phyloP scores from a whole-genome alignment of 2,113 vertebrate genomes.

The Serilophus lunatus region DNA sequence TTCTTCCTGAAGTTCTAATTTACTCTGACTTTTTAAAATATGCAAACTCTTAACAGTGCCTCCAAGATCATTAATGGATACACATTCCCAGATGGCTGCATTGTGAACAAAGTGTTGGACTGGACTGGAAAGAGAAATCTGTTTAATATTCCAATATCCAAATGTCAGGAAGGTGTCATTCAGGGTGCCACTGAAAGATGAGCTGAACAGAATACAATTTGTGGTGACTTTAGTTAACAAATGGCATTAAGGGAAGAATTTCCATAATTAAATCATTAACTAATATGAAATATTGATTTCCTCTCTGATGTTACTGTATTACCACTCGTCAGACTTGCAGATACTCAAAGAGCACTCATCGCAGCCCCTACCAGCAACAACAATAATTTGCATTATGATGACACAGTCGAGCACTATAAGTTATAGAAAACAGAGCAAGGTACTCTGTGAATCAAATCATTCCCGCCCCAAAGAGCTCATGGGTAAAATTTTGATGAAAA shows the following conservation, averaged over 20 bases:
- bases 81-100: neutral
- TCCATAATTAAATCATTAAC: constrained; percentile 53
- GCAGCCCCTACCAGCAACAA: neutral
- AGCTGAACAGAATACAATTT: neutral
- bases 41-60: neutral
- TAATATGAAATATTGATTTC: constrained; percentile 55
- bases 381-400: neutral
- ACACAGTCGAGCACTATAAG: neutral
- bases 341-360: neutral
- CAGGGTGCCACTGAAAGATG: constrained; percentile 14
- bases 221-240: constrained; percentile 33
- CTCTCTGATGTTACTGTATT: neutral
- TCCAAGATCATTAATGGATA: constrained; percentile 10
- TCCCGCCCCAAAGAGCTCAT: neutral
- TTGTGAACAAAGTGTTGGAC: neutral
- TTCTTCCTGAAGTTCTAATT: constrained; percentile 9
- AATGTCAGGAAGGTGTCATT: constrained; percentile 47
- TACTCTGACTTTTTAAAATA: constrained; percentile 42
- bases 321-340: neutral
- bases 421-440: neutral
- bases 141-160: constrained; percentile 44
- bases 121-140: constrained; percentile 22
- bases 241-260: constrained; percentile 48
- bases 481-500: neutral
- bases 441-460: neutral